Percentiles rank a stretch among this genome's conserved stretches.
Conservation (phyloP, 2,113 vertebrate genomes). For the Ranitomeya imitator region DNA sequence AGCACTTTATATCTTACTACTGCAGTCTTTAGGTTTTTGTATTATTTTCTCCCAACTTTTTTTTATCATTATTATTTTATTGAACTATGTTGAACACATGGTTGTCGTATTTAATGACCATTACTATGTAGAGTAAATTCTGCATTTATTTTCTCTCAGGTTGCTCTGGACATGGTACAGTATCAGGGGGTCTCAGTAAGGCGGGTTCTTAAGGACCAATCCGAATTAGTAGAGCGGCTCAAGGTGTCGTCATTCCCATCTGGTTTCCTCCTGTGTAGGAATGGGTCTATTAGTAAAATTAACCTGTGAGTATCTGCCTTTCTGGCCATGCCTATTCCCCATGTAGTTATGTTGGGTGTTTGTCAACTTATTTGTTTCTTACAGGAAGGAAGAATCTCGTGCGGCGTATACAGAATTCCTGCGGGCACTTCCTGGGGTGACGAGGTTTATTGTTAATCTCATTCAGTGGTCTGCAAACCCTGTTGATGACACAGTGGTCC, state of each 20-base stretch:
- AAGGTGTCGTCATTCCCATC: conserved; percentile 84
- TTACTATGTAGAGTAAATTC: not conserved
- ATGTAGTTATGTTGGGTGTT: too few species aligned
- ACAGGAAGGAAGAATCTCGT: conserved; percentile 70
- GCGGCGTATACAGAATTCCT: conserved; percentile 82
- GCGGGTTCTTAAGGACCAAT: conserved; percentile 78
- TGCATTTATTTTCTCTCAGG: conserved; percentile 68
- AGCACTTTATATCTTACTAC: too few species aligned
- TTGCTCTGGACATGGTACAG: conserved; percentile 88
- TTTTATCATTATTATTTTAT: too few species aligned
- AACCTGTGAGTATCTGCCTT: conserved; percentile 76
- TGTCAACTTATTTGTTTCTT: conserved; percentile 35
- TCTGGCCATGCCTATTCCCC: too few species aligned
- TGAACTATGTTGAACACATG: not conserved
- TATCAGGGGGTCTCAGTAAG: conserved; percentile 81
- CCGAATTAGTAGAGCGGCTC: conserved; percentile 73
- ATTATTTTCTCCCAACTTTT: too few species aligned
- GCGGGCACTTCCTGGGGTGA: conserved; percentile 74
- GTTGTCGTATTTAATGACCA: not conserved
- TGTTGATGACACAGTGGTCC: conserved; percentile 63
- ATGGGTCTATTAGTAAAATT: conserved; percentile 75
- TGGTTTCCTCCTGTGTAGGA: conserved; percentile 78
- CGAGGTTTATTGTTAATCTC: conserved; percentile 67
- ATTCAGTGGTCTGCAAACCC: not conserved
- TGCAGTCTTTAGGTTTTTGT: too few species aligned